A percentile compares a stretch with the other conserved stretches of the same genome.
These are phyloP conservation scores for Silurus glanis DNA, from an alignment of 2,113 vertebrate species.

Conservation along the genomic window DNA sequence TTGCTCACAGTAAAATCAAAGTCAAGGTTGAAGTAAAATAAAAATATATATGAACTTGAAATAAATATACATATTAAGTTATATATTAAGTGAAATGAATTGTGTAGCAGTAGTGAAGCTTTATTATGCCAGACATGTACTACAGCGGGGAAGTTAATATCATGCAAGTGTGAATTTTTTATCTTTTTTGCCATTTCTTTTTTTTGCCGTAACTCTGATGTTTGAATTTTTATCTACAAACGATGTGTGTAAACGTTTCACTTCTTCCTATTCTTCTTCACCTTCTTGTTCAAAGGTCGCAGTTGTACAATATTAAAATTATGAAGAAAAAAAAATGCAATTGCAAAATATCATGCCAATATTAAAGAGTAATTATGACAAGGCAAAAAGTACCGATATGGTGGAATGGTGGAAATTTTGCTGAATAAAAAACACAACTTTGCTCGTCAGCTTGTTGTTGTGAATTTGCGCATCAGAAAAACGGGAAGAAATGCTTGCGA, in stretches of 20 bases:
- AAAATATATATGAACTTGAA: no score
- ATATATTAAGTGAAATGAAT: no score
- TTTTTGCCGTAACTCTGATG: no score
- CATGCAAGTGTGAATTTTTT: background rate
- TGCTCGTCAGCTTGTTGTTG: background rate
- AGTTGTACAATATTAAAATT: background rate
- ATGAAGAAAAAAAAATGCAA: background rate
- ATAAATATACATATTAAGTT: no score
- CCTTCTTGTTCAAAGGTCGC: background rate
- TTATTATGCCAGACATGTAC: no score
- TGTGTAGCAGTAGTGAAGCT: no score
- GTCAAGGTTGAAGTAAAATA: no score
- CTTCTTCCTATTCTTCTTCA: background rate
- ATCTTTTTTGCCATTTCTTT: no score
- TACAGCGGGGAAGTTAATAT: background rate
- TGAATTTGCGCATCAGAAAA: background rate
- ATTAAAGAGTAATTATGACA: background rate
- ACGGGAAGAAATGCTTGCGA: background rate
- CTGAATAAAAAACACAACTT: background rate
- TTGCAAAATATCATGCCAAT: background rate
- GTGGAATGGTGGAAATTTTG: no score
- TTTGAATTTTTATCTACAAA: no score
- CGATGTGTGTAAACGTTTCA: no score
- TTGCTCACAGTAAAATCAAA: no score
- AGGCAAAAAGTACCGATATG: background rate